Base-by-base conservation (phyloP, 2,113 vertebrate species). In the Ardeotis arabs region DNA sequence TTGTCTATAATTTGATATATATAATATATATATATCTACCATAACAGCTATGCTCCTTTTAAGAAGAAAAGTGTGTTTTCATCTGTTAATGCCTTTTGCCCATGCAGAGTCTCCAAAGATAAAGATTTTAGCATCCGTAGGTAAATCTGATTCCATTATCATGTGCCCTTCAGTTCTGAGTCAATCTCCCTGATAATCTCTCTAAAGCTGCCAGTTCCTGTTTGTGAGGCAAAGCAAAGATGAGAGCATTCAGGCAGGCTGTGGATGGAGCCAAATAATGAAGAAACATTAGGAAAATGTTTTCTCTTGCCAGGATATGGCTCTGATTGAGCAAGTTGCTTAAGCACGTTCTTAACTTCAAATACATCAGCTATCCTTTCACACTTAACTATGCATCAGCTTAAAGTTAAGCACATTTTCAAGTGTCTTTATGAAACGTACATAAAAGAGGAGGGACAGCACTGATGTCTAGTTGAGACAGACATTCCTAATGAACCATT, bases 111-210 rank as follows among this genome's bases (percentile, higher is more conserved):
- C 49, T 95, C 68, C 73, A 90, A 81, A 66, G 85, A 94, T 92
- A 92, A 93, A 90, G 85, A 94, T 81, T 96, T 95, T 88, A 93
- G 52, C 93, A 75, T 95, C 56, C 84, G 72, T 72, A 93, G 83
- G 90, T 93, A 93, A 92, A 95, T 84, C 86, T 95, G 60, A 90
- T 89, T 93, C 92, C 58, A 58, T 94, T 97, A 96, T 84, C 74
- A 39, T 84, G 87, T 92, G 85, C 73, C 90, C 90, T 96, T 96
- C 95, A 84, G 68, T 93, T 94, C 86, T 53, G 56, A 94, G 90
- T 95, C 92, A 95, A 81, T 96, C 85, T 96, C 60, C 62, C 47
- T 52, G 93, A 96, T 95, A 86, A 96, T 90, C 92, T 92, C 68
- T 88, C 79, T 86, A 77, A 96, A 92, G 76, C 90, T 93, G 83